These are phyloP conservation scores for Trachymyrmex cornetzi DNA, from an alignment of 1,140 invertebrate genomes.

Conservation along the genomic window DNA sequence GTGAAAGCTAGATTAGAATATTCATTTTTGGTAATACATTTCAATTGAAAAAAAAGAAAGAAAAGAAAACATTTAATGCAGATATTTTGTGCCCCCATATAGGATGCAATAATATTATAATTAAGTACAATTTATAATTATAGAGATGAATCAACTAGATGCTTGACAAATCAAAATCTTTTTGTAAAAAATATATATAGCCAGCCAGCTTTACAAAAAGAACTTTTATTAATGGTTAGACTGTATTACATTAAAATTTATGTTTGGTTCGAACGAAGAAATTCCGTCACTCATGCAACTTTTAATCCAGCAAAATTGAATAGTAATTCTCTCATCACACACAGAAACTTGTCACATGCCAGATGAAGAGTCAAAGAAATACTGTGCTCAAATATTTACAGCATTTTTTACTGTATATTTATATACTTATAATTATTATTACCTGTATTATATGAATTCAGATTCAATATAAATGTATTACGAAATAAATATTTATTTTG, in stretches of 20 bases:
- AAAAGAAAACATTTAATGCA: constrained; percentile 62
- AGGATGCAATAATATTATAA: constrained; percentile 78
- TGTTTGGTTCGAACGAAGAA: constrained; percentile 75
- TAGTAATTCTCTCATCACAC: neutral
- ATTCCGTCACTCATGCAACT: constrained; percentile 69
- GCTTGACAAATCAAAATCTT: constrained; percentile 80
- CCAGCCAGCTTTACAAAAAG: constrained; percentile 70
- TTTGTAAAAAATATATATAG: constrained; percentile 72
- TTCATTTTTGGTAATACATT: constrained; percentile 81
- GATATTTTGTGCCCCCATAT: constrained; percentile 69
- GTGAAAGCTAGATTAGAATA: constrained; percentile 66
- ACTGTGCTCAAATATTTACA: constrained; percentile 31
- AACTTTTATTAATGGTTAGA: constrained; percentile 70
- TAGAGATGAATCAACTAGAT: constrained; percentile 74
- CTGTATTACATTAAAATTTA: constrained; percentile 62
- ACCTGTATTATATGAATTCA: neutral
- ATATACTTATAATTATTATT: constrained; percentile 47
- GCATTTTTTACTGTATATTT: constrained; percentile 35
- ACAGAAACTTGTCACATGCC: constrained; percentile 20
- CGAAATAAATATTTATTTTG: constrained; percentile 43
- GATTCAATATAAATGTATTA: neutral
- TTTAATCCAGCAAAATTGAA: neutral
- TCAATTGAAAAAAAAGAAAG: constrained; percentile 65
- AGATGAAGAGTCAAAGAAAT: constrained; percentile 19
- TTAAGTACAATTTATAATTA: constrained; percentile 78